A percentile compares a stretch with the other conserved stretches of the same genome.
These are phyloP conservation scores for Thaumetopoea pityocampa DNA, from an alignment of 1,140 invertebrate genomes.

Conservation along the genomic window DNA sequence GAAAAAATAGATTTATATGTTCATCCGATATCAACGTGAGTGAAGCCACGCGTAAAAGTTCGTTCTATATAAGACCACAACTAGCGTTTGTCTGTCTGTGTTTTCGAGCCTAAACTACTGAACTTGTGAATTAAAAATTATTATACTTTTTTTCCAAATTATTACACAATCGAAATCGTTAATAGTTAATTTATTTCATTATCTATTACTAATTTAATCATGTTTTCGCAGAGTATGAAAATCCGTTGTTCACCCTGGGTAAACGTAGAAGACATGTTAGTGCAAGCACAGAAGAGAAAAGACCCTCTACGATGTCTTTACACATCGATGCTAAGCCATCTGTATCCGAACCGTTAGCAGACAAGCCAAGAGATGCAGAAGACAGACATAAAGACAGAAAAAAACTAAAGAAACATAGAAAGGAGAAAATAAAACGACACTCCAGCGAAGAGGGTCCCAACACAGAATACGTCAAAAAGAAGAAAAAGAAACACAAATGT, in stretches of 20 bases:
- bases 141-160: neutral
- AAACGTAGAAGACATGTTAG: constrained; percentile 84
- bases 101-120: too few relatives aligned
- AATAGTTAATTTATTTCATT: neutral
- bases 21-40: too few relatives aligned
- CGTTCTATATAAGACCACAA: too few relatives aligned
- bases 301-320: constrained; percentile 27
- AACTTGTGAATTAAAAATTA: neutral
- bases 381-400: constrained; percentile 79
- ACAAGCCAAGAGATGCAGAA: constrained; percentile 43
- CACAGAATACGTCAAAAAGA: constrained; percentile 77
- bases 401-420: constrained; percentile 82
- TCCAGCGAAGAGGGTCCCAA: constrained; percentile 66
- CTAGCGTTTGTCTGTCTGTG: too few relatives aligned
- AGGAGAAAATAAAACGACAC: constrained; percentile 79
- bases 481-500: constrained; percentile 83
- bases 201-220: neutral
- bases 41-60: too few relatives aligned
- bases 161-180: neutral
- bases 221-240: constrained; percentile 80
- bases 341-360: constrained; percentile 24
- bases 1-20: too few relatives aligned
- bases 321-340: constrained; percentile 21
- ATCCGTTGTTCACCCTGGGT: constrained; percentile 84
- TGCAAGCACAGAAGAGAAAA: constrained; percentile 75